phyloP scores from a whole-genome alignment of 1,140 invertebrate genomes.

The Artemia franciscana region DNA sequence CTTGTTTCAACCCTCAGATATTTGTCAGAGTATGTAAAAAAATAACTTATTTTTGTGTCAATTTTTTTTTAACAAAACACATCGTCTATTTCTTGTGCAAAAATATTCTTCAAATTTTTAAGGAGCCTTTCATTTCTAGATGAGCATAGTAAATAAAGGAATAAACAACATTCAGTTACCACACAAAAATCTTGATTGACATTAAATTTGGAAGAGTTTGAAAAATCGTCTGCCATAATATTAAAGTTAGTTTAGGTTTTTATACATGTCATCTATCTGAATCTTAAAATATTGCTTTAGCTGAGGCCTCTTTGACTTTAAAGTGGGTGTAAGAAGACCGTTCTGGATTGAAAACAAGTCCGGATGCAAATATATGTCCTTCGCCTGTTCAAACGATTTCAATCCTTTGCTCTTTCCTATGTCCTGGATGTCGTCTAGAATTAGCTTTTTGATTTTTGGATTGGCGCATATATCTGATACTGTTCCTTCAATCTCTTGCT shows the following conservation, averaged over 20 bases:
- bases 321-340: conserved; percentile 79
- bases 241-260: conserved; percentile 20
- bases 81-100: too few relatives aligned
- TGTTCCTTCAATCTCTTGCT: conserved; percentile 59
- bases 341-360: conserved; percentile 92
- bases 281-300: conserved; percentile 70
- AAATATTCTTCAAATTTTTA: too few relatives aligned
- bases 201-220: too few relatives aligned
- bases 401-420: conserved; percentile 69
- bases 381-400: conserved; percentile 92
- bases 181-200: too few relatives aligned
- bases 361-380: conserved; percentile 77
- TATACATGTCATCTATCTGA: conserved; percentile 73
- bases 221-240: too few relatives aligned
- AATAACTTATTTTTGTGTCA: too few relatives aligned
- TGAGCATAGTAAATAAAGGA: too few relatives aligned
- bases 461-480: conserved; percentile 70
- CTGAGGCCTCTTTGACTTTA: conserved; percentile 80
- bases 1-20: too few relatives aligned
- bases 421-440: conserved; percentile 64
- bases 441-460: conserved; percentile 61
- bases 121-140: too few relatives aligned
- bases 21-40: too few relatives aligned
- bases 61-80: too few relatives aligned
- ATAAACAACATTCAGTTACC: too few relatives aligned